A percentile compares a stretch with the other conserved stretches of the same genome.
phyloP scores from a whole-genome alignment of 2,797 vertebrate genomes.

The Phrynocephalus guinanensis region DNA sequence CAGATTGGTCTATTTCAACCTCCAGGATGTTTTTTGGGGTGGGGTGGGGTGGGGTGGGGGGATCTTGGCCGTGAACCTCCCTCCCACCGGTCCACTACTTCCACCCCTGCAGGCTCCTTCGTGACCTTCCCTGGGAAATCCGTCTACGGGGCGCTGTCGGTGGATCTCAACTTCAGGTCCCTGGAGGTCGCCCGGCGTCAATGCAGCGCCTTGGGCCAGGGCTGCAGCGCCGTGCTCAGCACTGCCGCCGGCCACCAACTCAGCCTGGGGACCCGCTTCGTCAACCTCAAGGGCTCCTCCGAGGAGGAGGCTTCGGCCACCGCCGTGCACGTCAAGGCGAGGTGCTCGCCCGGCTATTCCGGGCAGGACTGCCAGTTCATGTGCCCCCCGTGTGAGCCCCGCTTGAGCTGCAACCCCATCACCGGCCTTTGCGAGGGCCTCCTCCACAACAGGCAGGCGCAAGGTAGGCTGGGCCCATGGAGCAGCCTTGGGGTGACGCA shows the following conservation, averaged over 20 bases:
- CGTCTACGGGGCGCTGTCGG: not conserved
- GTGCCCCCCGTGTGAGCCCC: slow-evolving; percentile 24
- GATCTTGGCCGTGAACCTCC: accelerated
- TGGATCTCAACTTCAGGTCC: not conserved
- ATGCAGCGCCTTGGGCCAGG: slow-evolving; percentile 32
- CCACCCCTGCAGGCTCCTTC: slow-evolving; percentile 14
- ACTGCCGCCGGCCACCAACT: not conserved
- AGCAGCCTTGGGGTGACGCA: too few species aligned
- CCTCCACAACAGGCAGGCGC: not conserved
- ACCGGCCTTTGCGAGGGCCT: slow-evolving; percentile 34
- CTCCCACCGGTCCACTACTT: too few species aligned
- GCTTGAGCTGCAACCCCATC: slow-evolving; percentile 32
- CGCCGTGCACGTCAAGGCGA: slow-evolving; percentile 17
- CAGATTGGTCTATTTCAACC: not conserved
- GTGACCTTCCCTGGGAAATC: slow-evolving; percentile 27
- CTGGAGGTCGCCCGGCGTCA: slow-evolving; percentile 13
- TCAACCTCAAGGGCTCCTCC: not conserved
- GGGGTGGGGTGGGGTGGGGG: too few species aligned
- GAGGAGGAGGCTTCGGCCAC: not conserved
- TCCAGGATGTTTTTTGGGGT: not conserved
- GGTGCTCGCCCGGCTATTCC: slow-evolving; percentile 21
- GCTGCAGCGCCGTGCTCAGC: slow-evolving; percentile 33
- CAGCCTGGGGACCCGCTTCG: slow-evolving; percentile 23
- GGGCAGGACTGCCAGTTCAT: slow-evolving; percentile 34
- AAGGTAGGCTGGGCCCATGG: not conserved